A percentile compares a stretch with the other conserved stretches of the same genome.
phyloP scores from a whole-genome alignment of 2,113 vertebrate species.

The Psammodynastes pulverulentus region DNA sequence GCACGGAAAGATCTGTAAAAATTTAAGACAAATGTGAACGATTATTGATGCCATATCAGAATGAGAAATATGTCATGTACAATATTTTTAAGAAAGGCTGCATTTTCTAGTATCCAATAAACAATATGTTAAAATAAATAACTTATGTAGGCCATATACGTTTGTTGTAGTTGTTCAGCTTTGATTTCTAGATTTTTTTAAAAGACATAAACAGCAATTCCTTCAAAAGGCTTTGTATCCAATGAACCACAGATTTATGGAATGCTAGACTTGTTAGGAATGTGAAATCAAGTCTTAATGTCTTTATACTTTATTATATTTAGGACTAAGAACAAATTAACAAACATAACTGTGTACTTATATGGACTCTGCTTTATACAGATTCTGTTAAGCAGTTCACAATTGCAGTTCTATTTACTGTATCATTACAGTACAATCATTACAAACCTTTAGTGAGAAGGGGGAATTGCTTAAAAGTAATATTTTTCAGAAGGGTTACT shows the following conservation, averaged over 20 bases:
- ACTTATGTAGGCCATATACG: background rate
- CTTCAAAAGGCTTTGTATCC: background rate
- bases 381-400: background rate
- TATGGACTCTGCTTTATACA: background rate
- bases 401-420: background rate
- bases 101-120: constrained; percentile 21
- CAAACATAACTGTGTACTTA: background rate
- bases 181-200: constrained; percentile 19
- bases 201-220: background rate
- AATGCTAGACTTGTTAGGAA: constrained; percentile 20
- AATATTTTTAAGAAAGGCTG: background rate
- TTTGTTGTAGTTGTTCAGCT: background rate
- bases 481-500: constrained; percentile 10
- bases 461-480: background rate
- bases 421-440: background rate
- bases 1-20: constrained; percentile 9
- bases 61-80: constrained; percentile 49
- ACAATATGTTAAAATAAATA: constrained; percentile 24
- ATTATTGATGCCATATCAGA: constrained; percentile 28
- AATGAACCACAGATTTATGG: background rate
- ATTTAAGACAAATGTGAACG: constrained; percentile 41
- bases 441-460: background rate
- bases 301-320: constrained; percentile 1
- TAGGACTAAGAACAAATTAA: background rate
- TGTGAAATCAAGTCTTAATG: background rate